Conservation (phyloP, 2,888 invertebrate genomes). For the Ceriagrion tenellum region DNA sequence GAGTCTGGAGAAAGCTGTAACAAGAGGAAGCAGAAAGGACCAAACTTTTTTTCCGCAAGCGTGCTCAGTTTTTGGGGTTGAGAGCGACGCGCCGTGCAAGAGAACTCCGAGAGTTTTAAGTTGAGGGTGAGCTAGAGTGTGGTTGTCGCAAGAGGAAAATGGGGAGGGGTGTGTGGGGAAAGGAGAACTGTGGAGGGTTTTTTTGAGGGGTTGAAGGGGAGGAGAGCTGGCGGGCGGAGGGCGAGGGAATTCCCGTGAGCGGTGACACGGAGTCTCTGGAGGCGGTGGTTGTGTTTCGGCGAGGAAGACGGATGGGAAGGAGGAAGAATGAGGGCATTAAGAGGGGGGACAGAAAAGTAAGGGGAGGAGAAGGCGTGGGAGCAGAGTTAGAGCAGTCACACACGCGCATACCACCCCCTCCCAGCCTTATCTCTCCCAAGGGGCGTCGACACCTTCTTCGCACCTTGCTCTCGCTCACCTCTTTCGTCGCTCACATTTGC, state of each 20-base stretch:
- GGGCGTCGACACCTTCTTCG: background rate
- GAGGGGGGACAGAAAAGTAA: background rate
- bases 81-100: too few species aligned
- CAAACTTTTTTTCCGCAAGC: background rate
- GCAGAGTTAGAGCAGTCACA: background rate
- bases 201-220: background rate
- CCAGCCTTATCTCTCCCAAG: background rate
- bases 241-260: slow-evolving; percentile 25
- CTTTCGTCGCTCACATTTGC: background rate
- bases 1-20: background rate
- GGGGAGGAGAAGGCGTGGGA: background rate
- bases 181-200: background rate
- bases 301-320: slow-evolving; percentile 60
- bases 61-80: background rate
- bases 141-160: background rate
- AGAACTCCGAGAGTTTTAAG: slow-evolving; percentile 14
- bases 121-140: background rate
- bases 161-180: background rate
- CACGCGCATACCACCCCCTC: background rate
- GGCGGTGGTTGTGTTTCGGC: slow-evolving; percentile 39
- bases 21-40: background rate
- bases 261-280: slow-evolving; percentile 56
- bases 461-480: slow-evolving; percentile 11
- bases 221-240: background rate
- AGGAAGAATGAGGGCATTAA: slow-evolving; percentile 46